A percentile compares a stretch with the other conserved stretches of the same genome.
These are phyloP conservation scores for Frieseomelitta varia DNA, from an alignment of 1,140 invertebrate species.

Conservation along the genomic window DNA sequence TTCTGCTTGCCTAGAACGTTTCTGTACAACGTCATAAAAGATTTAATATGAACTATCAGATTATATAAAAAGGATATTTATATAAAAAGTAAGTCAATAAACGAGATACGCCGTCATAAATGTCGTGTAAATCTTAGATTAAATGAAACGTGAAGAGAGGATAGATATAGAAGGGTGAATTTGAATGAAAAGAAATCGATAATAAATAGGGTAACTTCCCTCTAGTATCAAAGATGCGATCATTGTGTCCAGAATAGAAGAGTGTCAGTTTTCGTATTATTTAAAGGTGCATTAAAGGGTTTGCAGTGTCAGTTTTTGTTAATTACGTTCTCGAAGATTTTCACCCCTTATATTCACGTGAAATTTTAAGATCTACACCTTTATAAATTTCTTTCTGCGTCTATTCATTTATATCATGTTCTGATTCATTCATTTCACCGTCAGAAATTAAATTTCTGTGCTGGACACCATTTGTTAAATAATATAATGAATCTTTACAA, in stretches of 20 bases:
- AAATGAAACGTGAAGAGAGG: background rate
- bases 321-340: too few relatives aligned
- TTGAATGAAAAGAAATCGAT: background rate
- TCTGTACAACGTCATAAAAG: background rate
- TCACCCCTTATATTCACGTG: too few relatives aligned
- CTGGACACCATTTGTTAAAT: too few relatives aligned
- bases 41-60: background rate
- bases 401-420: background rate
- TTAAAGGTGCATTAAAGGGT: background rate
- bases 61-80: background rate
- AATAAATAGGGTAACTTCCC: background rate
- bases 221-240: background rate
- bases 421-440: background rate
- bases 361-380: background rate
- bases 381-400: background rate
- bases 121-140: background rate
- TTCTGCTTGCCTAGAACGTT: background rate
- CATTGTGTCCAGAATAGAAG: background rate
- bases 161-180: background rate
- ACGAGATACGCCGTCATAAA: background rate
- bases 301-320: background rate
- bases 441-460: background rate
- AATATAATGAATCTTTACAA: too few relatives aligned
- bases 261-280: background rate
- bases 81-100: background rate